Evolutionary conservation across 2,113 vertebrate species (phyloP).

Genomic region (Solenodon paradoxus): DNA sequence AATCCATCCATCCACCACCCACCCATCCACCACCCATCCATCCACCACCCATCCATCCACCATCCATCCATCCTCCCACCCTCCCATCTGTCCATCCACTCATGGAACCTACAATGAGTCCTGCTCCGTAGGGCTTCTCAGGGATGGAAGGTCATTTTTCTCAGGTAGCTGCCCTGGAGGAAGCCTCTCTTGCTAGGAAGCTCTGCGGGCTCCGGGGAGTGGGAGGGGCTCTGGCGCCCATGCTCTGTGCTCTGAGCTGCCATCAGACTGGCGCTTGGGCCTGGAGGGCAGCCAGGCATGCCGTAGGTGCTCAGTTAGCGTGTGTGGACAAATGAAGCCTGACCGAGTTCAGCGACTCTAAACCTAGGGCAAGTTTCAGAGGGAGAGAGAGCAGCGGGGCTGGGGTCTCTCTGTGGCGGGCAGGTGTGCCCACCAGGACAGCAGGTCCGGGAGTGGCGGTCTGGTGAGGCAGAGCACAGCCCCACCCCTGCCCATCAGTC

Average conservation of each 20-base stretch:
- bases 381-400: too few species aligned
- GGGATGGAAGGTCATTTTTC: too few species aligned
- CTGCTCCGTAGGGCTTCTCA: too few species aligned
- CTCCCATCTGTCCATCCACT: not conserved
- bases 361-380: accelerated
- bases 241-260: accelerated
- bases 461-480: not conserved
- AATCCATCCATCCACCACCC: too few species aligned
- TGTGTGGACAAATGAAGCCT: accelerated
- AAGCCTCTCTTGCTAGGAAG: too few species aligned
- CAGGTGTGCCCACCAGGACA: not conserved
- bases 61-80: not conserved
- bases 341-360: not conserved
- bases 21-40: not conserved
- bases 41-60: too few species aligned
- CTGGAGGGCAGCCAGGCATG: accelerated
- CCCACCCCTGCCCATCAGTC: not conserved
- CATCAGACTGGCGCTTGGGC: accelerated
- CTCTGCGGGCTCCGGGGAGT: too few species aligned
- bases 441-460: not conserved
- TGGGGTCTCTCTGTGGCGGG: not conserved
- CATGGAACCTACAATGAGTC: too few species aligned
- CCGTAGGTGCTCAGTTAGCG: not conserved
- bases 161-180: too few species aligned
- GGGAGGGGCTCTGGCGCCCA: not conserved